Base-by-base conservation (phyloP, 2,888 invertebrate genomes). In the Diarsia dahlii region DNA sequence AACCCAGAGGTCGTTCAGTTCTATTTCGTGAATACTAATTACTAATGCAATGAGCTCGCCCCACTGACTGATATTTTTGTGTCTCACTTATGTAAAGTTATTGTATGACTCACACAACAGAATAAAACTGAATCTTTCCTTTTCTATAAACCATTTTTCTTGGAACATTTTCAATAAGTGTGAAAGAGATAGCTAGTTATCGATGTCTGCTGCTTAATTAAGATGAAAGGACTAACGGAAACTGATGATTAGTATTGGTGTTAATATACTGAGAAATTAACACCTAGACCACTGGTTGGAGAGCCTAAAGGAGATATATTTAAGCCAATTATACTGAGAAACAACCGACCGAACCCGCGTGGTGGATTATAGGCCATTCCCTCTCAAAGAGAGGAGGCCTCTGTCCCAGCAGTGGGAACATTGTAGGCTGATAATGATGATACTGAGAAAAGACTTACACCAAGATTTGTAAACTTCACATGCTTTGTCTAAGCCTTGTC, bases 21-120 rank as follows among this genome's bases (percentile, higher is more conserved):
- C 23, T 77, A 76, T 69, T 65, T 71, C 9, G 23, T 67, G 13
- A 9, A 34, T 45, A 23, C 66, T 63, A 66, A 72, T 78, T 63
- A 78, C 5, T 78, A 34, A 78, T 78, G 63, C 78, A 76, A 78
- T 56, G 62, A 34, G 56, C 46, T 65, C 78, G 72, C 18, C 34
- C 56, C 34, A 78, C 23, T 72, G 50, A 64, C 78, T 63, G 78
- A 64, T 45, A 63, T 78, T 70, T 70, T 65, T 58, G 50, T 65
- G 13, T 52, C 52, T 52, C 58, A 46, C 23, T 28, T 28, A 28
- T 28, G 28, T 28, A 28, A 28, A 28, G 28, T 52, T 50, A 58
- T 15, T 15, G 15, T 45, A 46, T 76, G 77, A 76, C 75, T 77
- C 46, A 77, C 34, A 52, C 34, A 23, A 70, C n/a, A 50, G 39